These are phyloP conservation scores for Limnothrissa miodon DNA, from an alignment of 2,113 vertebrate species.

Conservation along the genomic window DNA sequence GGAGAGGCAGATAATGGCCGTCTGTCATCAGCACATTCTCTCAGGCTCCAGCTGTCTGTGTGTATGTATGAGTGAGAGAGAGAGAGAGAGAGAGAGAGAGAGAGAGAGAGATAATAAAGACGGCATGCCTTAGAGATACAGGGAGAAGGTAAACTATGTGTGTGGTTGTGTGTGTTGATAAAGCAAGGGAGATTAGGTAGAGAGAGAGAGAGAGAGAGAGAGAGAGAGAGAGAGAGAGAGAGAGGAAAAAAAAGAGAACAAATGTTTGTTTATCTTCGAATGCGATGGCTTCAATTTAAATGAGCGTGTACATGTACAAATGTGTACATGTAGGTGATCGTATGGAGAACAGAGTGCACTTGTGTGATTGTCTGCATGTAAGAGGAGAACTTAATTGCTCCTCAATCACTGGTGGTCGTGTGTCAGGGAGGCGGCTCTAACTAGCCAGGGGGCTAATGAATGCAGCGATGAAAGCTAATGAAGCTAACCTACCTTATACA, in stretches of 20 bases:
- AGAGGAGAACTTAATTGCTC: not conserved
- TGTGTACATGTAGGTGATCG: not conserved
- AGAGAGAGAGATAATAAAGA: too few species aligned
- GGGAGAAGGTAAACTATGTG: not conserved
- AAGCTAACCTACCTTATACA: not conserved
- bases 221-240: conserved; percentile 10
- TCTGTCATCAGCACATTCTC: conserved; percentile 1
- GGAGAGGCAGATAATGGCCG: not conserved
- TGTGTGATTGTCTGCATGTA: not conserved
- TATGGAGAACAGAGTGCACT: not conserved
- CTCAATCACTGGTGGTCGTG: not conserved
- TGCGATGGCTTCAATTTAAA: not conserved
- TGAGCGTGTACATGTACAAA: not conserved
- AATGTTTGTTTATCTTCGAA: not conserved
- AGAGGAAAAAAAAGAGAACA: not conserved
- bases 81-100: not conserved
- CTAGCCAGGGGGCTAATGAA: not conserved
- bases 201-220: not conserved
- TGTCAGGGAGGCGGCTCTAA: too few species aligned
- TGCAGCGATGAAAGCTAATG: not conserved
- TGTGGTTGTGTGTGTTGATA: conserved; percentile 26
- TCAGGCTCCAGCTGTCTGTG: not conserved
- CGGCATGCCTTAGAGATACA: too few species aligned
- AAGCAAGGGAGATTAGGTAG: too few species aligned
- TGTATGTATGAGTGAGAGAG: not conserved